Evolutionary conservation across 2,797 vertebrate genomes (phyloP).

Genomic region (Astyanax mexicanus): DNA sequence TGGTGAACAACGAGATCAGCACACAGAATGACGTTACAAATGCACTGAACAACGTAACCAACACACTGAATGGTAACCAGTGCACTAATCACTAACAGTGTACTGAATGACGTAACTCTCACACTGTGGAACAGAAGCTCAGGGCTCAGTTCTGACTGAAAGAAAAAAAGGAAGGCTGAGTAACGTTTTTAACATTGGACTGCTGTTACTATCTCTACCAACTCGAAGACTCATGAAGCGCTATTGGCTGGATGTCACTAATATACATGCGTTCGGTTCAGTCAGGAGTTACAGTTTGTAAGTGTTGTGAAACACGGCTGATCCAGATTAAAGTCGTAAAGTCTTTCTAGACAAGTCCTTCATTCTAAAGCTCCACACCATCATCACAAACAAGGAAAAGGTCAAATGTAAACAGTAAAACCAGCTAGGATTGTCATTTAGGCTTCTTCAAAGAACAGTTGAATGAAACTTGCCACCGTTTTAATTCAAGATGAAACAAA

Average conservation of each 20-base stretch:
- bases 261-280: conserved; percentile 9
- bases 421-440: conserved; percentile 79
- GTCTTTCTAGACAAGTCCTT: conserved; percentile 51
- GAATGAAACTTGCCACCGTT: conserved; percentile 53
- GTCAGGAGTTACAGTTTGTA: conserved; percentile 18
- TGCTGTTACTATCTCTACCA: neutral
- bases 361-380: conserved; percentile 53
- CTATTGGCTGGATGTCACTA: neutral
- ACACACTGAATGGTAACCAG: too few species aligned
- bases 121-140: neutral
- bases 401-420: conserved; percentile 67
- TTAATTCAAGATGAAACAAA: neutral
- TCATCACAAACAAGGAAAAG: conserved; percentile 25
- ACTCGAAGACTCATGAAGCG: conserved; percentile 6
- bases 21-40: too few species aligned
- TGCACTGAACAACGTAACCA: too few species aligned
- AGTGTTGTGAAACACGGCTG: conserved; percentile 20
- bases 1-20: too few species aligned
- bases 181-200: neutral
- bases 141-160: conserved; percentile 6
- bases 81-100: too few species aligned
- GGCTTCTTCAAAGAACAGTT: conserved; percentile 59
- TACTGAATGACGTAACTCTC: too few species aligned
- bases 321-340: conserved; percentile 17
- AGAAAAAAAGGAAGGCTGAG: neutral